A percentile compares a stretch with the other conserved stretches of the same genome.
These are phyloP conservation scores for Drosophila pallidifrons DNA, from an alignment of 1,140 invertebrate species.

Conservation along the genomic window DNA sequence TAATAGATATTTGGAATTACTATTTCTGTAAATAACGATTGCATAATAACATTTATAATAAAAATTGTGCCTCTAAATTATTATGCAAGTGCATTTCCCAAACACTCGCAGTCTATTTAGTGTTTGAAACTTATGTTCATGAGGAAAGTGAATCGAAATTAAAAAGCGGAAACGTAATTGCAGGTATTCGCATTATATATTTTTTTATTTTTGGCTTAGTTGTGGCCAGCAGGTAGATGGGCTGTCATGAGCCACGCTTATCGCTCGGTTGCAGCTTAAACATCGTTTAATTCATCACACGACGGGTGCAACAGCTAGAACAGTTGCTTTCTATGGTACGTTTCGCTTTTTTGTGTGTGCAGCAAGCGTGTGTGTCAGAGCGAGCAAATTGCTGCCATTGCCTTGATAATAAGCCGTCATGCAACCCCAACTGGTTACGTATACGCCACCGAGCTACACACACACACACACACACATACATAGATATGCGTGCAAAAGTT, in stretches of 20 bases:
- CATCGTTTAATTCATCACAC: slow-evolving; percentile 75
- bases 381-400: slow-evolving; percentile 65
- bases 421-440: slow-evolving; percentile 57
- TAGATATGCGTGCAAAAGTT: slow-evolving; percentile 45
- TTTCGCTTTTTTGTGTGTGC: too few species aligned
- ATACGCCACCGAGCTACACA: slow-evolving; percentile 34
- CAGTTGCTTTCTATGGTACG: slow-evolving; percentile 18
- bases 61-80: too few species aligned
- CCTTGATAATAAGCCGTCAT: slow-evolving; percentile 77
- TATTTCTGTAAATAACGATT: too few species aligned
- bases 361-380: slow-evolving; percentile 42
- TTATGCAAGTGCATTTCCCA: too few species aligned
- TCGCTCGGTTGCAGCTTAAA: slow-evolving; percentile 68
- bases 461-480: not conserved
- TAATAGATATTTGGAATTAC: too few species aligned
- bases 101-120: too few species aligned
- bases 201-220: not conserved
- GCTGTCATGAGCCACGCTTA: slow-evolving; percentile 61
- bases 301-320: slow-evolving; percentile 42
- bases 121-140: not conserved
- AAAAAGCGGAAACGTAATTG: slow-evolving; percentile 27
- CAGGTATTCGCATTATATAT: slow-evolving; percentile 6
- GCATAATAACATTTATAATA: too few species aligned
- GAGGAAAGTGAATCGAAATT: not conserved
- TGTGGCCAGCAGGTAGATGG: slow-evolving; percentile 27